These are phyloP conservation scores for Hylomyscus alleni DNA, from an alignment of 2,797 vertebrate species.

Conservation along the genomic window DNA sequence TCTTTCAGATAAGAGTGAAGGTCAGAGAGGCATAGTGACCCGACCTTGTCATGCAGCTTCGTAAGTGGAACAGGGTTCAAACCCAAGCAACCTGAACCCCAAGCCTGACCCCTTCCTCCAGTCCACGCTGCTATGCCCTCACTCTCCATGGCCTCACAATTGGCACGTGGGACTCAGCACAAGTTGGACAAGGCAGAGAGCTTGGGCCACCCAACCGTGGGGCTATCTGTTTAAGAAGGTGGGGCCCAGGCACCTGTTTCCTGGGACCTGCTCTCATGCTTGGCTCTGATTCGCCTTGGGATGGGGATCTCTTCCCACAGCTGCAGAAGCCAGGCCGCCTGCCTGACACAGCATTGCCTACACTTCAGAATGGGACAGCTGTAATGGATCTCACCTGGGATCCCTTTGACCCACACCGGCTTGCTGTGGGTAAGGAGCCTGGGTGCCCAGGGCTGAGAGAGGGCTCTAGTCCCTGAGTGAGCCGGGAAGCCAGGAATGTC, in stretches of 20 bases:
- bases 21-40: conserved; percentile 57
- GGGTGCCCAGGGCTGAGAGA: not conserved
- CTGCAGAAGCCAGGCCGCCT: conserved; percentile 94
- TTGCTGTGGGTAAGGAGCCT: conserved; percentile 93
- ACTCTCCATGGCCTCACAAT: conserved; percentile 25
- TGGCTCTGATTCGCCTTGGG: not conserved
- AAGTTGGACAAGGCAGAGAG: conserved; percentile 33
- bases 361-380: conserved; percentile 93
- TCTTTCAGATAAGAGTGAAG: conserved; percentile 67
- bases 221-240: not conserved
- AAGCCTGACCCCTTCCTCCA: conserved; percentile 4
- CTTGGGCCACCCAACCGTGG: not conserved
- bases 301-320: conserved; percentile 84
- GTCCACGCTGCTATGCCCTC: not conserved
- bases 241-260: not conserved
- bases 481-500: not conserved
- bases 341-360: conserved; percentile 91
- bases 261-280: not conserved
- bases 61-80: conserved; percentile 64
- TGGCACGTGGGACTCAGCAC: conserved; percentile 34
- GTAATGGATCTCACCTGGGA: conserved; percentile 96
- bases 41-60: conserved; percentile 17
- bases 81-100: not conserved
- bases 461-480: not conserved
- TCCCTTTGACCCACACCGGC: conserved; percentile 92